Base-by-base conservation (phyloP, 1,140 invertebrate species). In the Orius laevigatus region DNA sequence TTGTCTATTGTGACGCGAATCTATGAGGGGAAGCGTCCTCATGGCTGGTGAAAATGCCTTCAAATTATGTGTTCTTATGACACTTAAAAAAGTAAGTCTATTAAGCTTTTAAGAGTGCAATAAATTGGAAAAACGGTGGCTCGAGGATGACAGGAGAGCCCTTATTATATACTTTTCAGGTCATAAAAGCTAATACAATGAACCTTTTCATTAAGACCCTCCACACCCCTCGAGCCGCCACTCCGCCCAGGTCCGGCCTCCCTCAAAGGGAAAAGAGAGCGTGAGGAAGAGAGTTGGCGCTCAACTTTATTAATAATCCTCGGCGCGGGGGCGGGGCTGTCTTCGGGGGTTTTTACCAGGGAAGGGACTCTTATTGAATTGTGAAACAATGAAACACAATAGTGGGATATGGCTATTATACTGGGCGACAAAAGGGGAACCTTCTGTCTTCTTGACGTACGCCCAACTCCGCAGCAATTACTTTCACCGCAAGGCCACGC, bases 171-270 rank as follows among this genome's bases (percentile, higher is more conserved):
- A 36, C 46, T 48, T 48, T 48, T 14, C 34, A n/a, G 32, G 46
- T 33, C 46, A 48, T 48, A 36, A 48, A 48, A 33, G 32, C 34
- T 14, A 19, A 34, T 48, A 36, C 32, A 48, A 48, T 48, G 46
- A 36, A 14, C 31, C 31, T 36, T 36, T 48, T 36, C 34, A 36
- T 48, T 36, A 36, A 36, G 18, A 11, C 9, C 8, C 11, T 38
- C 15, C 12, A 19, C 6, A 18, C 40, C 40, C 18, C 18, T 25
- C 25, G 25, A 25, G 5, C 18, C 40, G 12, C 5, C 18, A 16
- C 40, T 42, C 15, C 18, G 25, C 3, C 25, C 25, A 3, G 3
- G 25, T 25, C 25, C 25, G 25, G 25, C 25, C 25, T 25, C 25
- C 25, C 25, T 25, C 25, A 25, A 25, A 25, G 25, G 8, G 25